Conservation (phyloP, 2,888 invertebrate genomes). For the Caprella mutica region DNA sequence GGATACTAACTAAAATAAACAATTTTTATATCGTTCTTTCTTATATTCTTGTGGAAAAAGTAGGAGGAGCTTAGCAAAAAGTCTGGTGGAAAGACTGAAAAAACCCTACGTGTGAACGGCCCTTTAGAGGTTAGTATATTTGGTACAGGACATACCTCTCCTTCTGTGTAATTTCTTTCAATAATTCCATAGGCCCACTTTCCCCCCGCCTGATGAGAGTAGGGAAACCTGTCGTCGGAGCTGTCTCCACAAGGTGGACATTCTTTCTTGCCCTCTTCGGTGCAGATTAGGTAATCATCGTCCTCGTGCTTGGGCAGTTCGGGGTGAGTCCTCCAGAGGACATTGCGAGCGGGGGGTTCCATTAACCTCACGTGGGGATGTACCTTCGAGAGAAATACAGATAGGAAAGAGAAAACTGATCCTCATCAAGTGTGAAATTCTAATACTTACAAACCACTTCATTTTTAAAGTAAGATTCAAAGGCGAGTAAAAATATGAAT, state of each 20-base stretch:
- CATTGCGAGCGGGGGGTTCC: slow-evolving; percentile 31
- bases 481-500: no score
- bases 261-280: neutral
- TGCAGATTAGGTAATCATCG: slow-evolving; percentile 31
- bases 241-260: slow-evolving; percentile 64
- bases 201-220: slow-evolving; percentile 83
- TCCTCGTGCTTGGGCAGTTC: slow-evolving; percentile 17
- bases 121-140: neutral
- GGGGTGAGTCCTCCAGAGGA: slow-evolving; percentile 22
- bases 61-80: no score
- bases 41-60: no score
- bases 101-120: no score
- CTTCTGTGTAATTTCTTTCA: slow-evolving; percentile 64
- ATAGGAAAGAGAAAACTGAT: no score
- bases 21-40: no score
- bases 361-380: slow-evolving; percentile 20
- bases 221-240: slow-evolving; percentile 55
- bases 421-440: no score
- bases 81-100: no score
- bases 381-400: no score
- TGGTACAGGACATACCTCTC: slow-evolving; percentile 51
- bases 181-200: slow-evolving; percentile 74
- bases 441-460: no score
- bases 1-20: no score
- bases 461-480: no score